Evolutionary conservation across 2,888 invertebrate species (phyloP).

Genomic region (Xanthorhoe designata): DNA sequence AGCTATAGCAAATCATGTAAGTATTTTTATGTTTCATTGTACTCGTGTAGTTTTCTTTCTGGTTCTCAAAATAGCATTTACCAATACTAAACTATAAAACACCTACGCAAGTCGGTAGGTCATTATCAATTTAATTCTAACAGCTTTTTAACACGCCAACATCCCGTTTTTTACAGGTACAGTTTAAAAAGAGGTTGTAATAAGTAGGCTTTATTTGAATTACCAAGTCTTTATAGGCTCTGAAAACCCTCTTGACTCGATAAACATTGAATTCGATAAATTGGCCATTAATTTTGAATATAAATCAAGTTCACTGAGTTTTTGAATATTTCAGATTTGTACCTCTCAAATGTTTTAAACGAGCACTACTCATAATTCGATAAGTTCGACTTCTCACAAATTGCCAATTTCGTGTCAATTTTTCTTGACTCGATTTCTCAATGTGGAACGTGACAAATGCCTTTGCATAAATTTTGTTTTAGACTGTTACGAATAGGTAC

Average conservation of each 20-base stretch:
- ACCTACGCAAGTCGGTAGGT: too few species aligned
- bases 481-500: conserved; percentile 28
- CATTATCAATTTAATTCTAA: too few species aligned
- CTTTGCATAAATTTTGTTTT: conserved; percentile 53
- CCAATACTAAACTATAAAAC: too few species aligned
- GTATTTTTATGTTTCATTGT: neutral
- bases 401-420: conserved; percentile 50
- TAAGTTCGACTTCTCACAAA: conserved; percentile 43
- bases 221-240: neutral
- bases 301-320: conserved; percentile 5
- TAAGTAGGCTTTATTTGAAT: neutral
- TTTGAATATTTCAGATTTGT: conserved; percentile 10
- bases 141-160: too few species aligned
- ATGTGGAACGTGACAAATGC: conserved; percentile 55
- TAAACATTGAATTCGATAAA: conserved; percentile 1
- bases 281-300: conserved; percentile 6
- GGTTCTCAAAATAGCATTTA: neutral
- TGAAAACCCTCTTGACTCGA: neutral
- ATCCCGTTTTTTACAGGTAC: too few species aligned
- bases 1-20: too few species aligned
- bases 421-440: conserved; percentile 53
- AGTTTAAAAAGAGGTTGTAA: neutral
- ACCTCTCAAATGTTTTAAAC: conserved; percentile 11
- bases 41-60: neutral
- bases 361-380: conserved; percentile 39